Percentiles rank a stretch among this genome's conserved stretches.
phyloP scores from a whole-genome alignment of 2,888 invertebrate species.

The Meteorus cinctellus region DNA sequence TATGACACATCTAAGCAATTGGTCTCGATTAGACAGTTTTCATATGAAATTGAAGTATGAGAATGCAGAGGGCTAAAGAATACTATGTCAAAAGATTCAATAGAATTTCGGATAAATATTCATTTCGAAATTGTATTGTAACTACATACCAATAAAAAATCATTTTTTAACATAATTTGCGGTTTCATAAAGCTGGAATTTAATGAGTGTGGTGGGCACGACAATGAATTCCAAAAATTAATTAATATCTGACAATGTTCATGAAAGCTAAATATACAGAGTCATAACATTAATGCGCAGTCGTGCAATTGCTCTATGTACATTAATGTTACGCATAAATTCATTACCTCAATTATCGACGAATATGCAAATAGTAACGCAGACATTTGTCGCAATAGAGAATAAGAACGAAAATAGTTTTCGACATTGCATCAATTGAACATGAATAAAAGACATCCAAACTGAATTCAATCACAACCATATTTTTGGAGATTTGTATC shows the following conservation, averaged over 20 bases:
- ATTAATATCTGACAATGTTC: conserved; percentile 7
- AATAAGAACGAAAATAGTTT: not conserved
- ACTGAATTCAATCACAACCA: no score
- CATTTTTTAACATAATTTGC: not conserved
- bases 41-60: no score
- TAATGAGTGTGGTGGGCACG: not conserved
- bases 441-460: not conserved
- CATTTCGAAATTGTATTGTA: no score
- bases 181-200: not conserved
- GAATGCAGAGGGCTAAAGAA: no score
- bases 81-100: no score
- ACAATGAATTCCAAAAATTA: not conserved
- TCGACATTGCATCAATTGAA: not conserved
- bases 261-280: not conserved
- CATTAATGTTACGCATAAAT: conserved; percentile 46
- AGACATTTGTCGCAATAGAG: conserved; percentile 25
- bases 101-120: no score
- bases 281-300: not conserved
- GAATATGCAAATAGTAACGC: conserved; percentile 46
- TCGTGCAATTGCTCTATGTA: conserved; percentile 12
- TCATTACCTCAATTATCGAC: conserved; percentile 50
- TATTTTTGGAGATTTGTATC: no score
- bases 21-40: no score
- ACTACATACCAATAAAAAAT: not conserved
- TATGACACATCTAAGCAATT: no score